Percentiles rank a stretch among this genome's conserved stretches.
These are phyloP conservation scores for Frieseomelitta varia DNA, from an alignment of 1,140 invertebrate species.

Conservation along the genomic window DNA sequence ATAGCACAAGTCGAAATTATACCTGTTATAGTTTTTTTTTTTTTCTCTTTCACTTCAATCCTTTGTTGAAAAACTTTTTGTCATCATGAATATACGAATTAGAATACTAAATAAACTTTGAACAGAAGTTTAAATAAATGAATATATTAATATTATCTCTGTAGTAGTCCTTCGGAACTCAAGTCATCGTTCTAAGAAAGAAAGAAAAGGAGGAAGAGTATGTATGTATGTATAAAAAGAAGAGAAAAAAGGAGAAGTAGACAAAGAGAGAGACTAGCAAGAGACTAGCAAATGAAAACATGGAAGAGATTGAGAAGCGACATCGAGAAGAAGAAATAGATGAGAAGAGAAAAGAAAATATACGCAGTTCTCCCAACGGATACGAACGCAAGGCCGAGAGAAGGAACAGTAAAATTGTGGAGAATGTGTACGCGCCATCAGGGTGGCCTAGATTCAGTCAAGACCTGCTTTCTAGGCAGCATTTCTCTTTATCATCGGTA, in stretches of 20 bases:
- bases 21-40: background rate
- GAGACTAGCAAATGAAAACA: too few relatives aligned
- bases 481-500: slow-evolving; percentile 81
- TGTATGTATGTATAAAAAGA: too few relatives aligned
- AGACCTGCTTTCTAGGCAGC: slow-evolving; percentile 83
- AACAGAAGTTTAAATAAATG: background rate
- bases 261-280: background rate
- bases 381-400: slow-evolving; percentile 71
- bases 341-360: slow-evolving; percentile 30
- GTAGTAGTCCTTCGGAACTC: slow-evolving; percentile 53
- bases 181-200: slow-evolving; percentile 58
- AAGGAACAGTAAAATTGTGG: slow-evolving; percentile 80
- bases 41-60: background rate
- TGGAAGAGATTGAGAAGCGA: slow-evolving; percentile 11
- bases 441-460: slow-evolving; percentile 80
- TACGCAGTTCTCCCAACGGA: slow-evolving; percentile 34
- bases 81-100: too few relatives aligned
- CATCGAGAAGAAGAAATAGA: slow-evolving; percentile 9
- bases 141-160: background rate
- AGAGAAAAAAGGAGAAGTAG: slow-evolving; percentile 13
- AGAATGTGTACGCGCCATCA: slow-evolving; percentile 79
- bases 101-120: background rate
- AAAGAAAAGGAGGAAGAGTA: background rate
- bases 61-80: background rate
- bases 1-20: slow-evolving; percentile 1